Evolutionary conservation across 2,113 vertebrate genomes (phyloP), one percentile per base, ranked within the genome.

Genomic region (Motacilla tschutschensis): DNA sequence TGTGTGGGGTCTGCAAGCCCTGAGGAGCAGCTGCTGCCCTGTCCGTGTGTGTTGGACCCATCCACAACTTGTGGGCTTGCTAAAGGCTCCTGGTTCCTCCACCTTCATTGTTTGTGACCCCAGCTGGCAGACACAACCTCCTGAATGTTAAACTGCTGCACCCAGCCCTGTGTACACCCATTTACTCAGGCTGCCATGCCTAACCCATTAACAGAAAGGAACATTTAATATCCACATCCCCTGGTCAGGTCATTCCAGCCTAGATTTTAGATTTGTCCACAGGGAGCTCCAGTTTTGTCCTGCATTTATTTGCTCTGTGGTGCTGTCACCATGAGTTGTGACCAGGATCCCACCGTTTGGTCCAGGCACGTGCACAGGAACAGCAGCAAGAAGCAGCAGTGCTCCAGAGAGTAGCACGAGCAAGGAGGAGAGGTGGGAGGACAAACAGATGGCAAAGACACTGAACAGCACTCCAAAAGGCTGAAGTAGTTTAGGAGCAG

Each of bases 11-110:
- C 33, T 48, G 46, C 76, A 53, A 40, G 38, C 25, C 33, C 33
- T 28, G 50, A 64, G 1, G 7, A 71, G 62, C 47, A 75, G 71
- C 35, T 1, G 0, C 63, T 47, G 41, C 35, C 36, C 54, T 72
- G 79, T 10, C 31, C 16, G 12, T 0, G 2, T 24, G 33, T 2
- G 1, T 12, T 0, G 1, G 22, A 46, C 29, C 62, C 8, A 5
- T n/a, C 22, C 43, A 12, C 3, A 5, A 5, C 10, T 9, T 6
- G 0, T 6, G 22, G 40, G 43, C 64, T 73, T 35, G 10, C n/a
- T 29, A 5, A 36, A 41, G 51, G 50, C 28, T 43, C 17, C 25
- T 15, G 26, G 19, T 16, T 63, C 51, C 36, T 58, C 14, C 55
- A 44, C 2, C 1, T 16, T 76, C 22, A 0, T 9, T 0, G 2